Percentiles rank a stretch among this genome's conserved stretches.
Evolutionary conservation across 2,888 invertebrate genomes (phyloP).

Genomic region (Eupithecia abbreviata): DNA sequence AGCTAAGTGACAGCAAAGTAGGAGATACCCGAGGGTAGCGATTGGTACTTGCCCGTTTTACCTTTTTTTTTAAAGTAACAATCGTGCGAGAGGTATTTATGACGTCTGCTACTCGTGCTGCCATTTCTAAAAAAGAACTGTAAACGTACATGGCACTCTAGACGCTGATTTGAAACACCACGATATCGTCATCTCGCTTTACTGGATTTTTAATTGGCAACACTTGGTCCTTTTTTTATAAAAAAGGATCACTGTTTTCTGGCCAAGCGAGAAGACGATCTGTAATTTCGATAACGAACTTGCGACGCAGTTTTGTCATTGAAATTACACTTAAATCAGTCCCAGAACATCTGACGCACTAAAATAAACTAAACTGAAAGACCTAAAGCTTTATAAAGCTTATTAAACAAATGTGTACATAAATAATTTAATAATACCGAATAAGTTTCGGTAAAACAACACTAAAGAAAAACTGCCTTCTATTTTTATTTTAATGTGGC

Average conservation of each 20-base stretch:
- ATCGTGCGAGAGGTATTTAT: constrained; percentile 64
- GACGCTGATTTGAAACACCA: constrained; percentile 83
- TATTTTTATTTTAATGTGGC: constrained; percentile 30
- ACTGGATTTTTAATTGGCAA: constrained; percentile 53
- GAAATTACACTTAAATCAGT: constrained; percentile 62
- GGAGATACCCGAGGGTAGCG: constrained; percentile 75
- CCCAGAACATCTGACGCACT: constrained; percentile 81
- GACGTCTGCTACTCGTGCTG: constrained; percentile 75
- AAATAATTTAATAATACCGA: constrained; percentile 9
- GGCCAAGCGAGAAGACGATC: constrained; percentile 74
- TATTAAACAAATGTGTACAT: constrained; percentile 20
- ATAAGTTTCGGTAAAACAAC: constrained; percentile 3
- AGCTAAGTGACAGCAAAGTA: constrained; percentile 80
- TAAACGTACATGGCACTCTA: constrained; percentile 79
- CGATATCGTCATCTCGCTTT: constrained; percentile 74
- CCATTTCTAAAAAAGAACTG: constrained; percentile 66
- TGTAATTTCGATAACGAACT: constrained; percentile 66
- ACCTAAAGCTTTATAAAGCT: constrained; percentile 33
- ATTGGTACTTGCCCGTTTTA: constrained; percentile 64
- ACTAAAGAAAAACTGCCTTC: constrained; percentile 16
- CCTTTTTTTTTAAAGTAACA: constrained; percentile 63
- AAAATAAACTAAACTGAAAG: constrained; percentile 48
- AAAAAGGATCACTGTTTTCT: constrained; percentile 51
- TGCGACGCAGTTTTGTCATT: constrained; percentile 52
- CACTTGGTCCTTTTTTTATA: constrained; percentile 43